A percentile compares a stretch with the other conserved stretches of the same genome.
phyloP scores from a whole-genome alignment of 2,113 vertebrate genomes.

The Diphyllodes magnificus region DNA sequence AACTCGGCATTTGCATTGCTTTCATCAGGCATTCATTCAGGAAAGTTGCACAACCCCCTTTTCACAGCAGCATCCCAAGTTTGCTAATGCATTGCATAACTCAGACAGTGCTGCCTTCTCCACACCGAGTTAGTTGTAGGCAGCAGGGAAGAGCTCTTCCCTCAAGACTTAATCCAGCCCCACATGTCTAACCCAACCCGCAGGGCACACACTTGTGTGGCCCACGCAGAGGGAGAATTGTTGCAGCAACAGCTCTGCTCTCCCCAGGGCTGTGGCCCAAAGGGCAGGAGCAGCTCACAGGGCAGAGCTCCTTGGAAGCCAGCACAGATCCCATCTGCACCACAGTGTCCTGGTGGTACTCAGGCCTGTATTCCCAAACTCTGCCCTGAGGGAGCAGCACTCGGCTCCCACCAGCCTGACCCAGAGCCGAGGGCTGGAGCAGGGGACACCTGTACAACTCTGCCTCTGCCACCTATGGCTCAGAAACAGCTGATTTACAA shows the following conservation, averaged over 20 bases:
- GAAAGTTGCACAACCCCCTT: neutral
- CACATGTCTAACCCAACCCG: neutral
- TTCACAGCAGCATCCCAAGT: neutral
- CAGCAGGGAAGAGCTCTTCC: neutral
- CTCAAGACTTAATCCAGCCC: neutral
- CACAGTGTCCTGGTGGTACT: neutral
- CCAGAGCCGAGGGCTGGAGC: neutral
- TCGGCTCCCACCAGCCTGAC: neutral
- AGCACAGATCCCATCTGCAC: neutral
- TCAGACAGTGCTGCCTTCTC: neutral
- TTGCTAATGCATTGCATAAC: neutral
- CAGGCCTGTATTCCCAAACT: neutral
- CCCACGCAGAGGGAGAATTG: no score
- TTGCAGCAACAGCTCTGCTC: neutral
- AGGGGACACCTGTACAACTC: neutral
- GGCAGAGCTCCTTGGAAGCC: neutral
- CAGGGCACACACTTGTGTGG: fast-evolving
- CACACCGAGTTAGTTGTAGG: no score
- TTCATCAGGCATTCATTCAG: neutral
- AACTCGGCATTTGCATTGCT: neutral
- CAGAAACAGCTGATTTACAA: neutral
- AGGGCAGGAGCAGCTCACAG: neutral
- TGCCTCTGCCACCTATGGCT: neutral
- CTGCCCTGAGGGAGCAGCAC: neutral
- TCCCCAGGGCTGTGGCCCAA: neutral